Evolutionary conservation across 2,888 invertebrate genomes (phyloP), one percentile per base, ranked within the genome.

Genomic region (Alentia gelatinosa): DNA sequence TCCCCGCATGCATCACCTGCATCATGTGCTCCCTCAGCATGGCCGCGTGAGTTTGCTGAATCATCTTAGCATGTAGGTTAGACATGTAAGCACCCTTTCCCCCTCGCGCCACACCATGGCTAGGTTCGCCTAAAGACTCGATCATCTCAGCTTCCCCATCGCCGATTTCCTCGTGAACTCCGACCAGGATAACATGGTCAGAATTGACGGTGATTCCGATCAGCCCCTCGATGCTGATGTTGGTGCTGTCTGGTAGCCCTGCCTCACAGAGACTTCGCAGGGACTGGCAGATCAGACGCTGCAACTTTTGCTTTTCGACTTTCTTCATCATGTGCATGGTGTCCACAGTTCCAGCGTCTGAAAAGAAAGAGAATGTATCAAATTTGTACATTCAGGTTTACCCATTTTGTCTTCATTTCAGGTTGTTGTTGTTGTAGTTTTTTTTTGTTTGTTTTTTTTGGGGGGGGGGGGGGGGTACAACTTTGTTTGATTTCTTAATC

Each of bases 271-370:
- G 86, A 50, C 86, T 86, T 30, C 86, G 42, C 5, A 86, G 50
- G 9, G 42, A 47, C 50, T 86, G 86, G 23, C 86, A 50, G 26
- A 86, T 86, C 42, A 86, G 35, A 9, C 86, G 86, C 30, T 42
- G 86, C 47, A 86, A 35, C 33, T 86, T 86, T 47, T 86, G 86
- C 50, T 86, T 86, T 30, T 86, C 86, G 1, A 86, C 86, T 26
- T 86, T 86, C 86, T 86, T 86, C 86, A 86, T 42, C 47, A 86
- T 47, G 33, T 86, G 26, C 86, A 86, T 86, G n/a, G 23, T 86
- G 37, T 37, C 74, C 15, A 1, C 15, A 30, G 74, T 19, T 74
- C 26, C 33, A 74, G 56, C 56, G 56, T 56, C 56, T 56, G 56
- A 56, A 56, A 56, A 56, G 7, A 56, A 56, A 3, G n/a, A 56